These are phyloP conservation scores for Cheilosia variabilis DNA, from an alignment of 2,888 invertebrate species.

Conservation along the genomic window DNA sequence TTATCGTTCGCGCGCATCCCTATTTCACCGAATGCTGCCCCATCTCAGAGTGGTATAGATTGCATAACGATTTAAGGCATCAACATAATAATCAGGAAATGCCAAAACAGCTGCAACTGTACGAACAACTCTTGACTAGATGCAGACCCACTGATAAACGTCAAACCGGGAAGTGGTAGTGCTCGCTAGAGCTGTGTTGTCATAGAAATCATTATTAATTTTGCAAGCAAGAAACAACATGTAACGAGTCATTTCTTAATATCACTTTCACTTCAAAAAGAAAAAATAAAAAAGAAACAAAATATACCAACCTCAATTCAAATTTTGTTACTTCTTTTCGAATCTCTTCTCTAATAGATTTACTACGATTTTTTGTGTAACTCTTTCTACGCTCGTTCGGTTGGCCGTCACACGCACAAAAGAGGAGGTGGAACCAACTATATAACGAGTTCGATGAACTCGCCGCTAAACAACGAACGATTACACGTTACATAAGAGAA, in stretches of 20 bases:
- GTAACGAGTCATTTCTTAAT: slow-evolving; percentile 56
- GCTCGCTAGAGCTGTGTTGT: slow-evolving; percentile 41
- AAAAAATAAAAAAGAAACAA: too few species aligned
- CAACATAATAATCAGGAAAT: slow-evolving; percentile 71
- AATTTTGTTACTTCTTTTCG: slow-evolving; percentile 31
- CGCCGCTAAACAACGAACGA: slow-evolving; percentile 44
- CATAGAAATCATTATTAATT: slow-evolving; percentile 63
- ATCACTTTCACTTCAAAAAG: slow-evolving; percentile 66
- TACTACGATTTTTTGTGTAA: slow-evolving; percentile 3
- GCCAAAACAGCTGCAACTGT: slow-evolving; percentile 41
- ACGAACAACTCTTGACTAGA: background rate
- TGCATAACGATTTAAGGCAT: slow-evolving; percentile 59
- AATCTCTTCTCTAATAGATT: slow-evolving; percentile 24
- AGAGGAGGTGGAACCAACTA: slow-evolving; percentile 33
- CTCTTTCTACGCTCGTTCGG: slow-evolving; percentile 18
- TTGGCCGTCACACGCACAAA: slow-evolving; percentile 47
- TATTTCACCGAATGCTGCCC: slow-evolving; percentile 29
- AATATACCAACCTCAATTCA: slow-evolving; percentile 54
- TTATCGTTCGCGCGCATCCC: slow-evolving; percentile 52
- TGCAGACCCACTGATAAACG: background rate
- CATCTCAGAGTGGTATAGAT: background rate
- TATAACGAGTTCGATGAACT: slow-evolving; percentile 71
- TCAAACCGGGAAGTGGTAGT: slow-evolving; percentile 53
- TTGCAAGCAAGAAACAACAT: slow-evolving; percentile 17
- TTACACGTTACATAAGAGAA: slow-evolving; percentile 63